Conservation (phyloP, 2,888 invertebrate genomes). For the Spisula subtruncata region DNA sequence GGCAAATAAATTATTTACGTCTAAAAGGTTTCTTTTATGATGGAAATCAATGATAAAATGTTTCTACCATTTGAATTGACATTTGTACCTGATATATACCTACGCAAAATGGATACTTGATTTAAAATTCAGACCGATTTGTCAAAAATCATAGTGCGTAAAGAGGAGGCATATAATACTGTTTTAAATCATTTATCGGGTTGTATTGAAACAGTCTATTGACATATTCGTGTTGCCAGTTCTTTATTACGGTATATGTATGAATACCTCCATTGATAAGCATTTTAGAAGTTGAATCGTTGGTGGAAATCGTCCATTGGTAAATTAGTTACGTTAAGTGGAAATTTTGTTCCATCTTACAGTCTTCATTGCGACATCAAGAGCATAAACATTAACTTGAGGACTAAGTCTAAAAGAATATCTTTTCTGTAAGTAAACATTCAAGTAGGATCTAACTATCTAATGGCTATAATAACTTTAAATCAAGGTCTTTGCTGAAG, state of each 20-base stretch:
- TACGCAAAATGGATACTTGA: neutral
- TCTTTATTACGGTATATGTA: neutral
- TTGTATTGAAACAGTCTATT: neutral
- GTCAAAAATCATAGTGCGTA: conserved; percentile 12
- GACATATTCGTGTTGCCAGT: neutral
- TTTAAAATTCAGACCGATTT: neutral
- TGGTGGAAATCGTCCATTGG: neutral
- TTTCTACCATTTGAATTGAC: neutral
- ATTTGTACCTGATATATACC: neutral
- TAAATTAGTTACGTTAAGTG: neutral
- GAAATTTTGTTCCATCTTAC: neutral
- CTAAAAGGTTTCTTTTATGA: conserved; percentile 19
- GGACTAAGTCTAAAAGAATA: too few relatives aligned
- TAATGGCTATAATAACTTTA: too few relatives aligned
- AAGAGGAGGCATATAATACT: neutral
- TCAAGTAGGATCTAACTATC: too few relatives aligned
- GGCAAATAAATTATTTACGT: neutral
- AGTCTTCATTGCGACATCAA: too few relatives aligned
- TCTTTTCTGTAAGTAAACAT: too few relatives aligned
- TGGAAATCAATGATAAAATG: neutral
- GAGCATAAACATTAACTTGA: too few relatives aligned
- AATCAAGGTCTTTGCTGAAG: too few relatives aligned
- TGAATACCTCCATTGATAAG: neutral
- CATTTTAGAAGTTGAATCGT: neutral
- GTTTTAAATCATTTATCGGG: neutral